Percentiles rank a stretch among this genome's conserved stretches.
Evolutionary conservation across 2,113 vertebrate genomes (phyloP).

Genomic region (Chaetops frenatus): DNA sequence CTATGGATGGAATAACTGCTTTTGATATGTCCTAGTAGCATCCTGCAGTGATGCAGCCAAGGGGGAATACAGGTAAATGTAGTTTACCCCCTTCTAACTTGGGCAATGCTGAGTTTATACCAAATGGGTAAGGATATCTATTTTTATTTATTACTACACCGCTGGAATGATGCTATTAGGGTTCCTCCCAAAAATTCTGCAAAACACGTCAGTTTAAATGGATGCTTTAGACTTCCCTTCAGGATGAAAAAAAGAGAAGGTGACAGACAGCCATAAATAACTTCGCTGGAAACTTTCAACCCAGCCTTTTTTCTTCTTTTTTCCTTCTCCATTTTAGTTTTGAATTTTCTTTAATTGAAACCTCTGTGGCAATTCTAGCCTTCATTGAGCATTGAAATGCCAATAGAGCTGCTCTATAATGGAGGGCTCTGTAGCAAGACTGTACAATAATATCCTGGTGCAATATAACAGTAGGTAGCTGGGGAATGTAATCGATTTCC

Average conservation of each 20-base stretch:
- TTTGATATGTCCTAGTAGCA: background rate
- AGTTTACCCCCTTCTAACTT: background rate
- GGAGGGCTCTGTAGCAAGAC: conserved; percentile 39
- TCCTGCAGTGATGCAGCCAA: conserved; percentile 8
- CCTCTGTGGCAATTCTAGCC: conserved; percentile 40
- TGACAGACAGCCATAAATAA: background rate
- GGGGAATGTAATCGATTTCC: conserved; percentile 62
- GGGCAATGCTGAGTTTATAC: background rate
- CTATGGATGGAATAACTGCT: background rate
- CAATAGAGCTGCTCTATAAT: conserved; percentile 39
- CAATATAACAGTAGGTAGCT: conserved; percentile 56
- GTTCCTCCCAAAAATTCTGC: background rate
- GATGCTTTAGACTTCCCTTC: background rate
- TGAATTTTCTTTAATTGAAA: conserved; percentile 54
- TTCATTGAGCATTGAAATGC: conserved; percentile 50
- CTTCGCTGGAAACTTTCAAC: background rate
- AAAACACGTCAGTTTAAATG: background rate
- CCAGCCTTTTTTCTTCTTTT: background rate
- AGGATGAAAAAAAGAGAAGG: background rate
- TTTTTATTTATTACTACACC: background rate
- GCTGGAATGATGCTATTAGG: background rate
- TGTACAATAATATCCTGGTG: conserved; percentile 49
- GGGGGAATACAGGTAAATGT: conserved; percentile 6
- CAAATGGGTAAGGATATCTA: background rate
- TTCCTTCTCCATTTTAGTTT: background rate